Base-by-base conservation (phyloP, 2,113 vertebrate genomes). In the Zeus faber region DNA sequence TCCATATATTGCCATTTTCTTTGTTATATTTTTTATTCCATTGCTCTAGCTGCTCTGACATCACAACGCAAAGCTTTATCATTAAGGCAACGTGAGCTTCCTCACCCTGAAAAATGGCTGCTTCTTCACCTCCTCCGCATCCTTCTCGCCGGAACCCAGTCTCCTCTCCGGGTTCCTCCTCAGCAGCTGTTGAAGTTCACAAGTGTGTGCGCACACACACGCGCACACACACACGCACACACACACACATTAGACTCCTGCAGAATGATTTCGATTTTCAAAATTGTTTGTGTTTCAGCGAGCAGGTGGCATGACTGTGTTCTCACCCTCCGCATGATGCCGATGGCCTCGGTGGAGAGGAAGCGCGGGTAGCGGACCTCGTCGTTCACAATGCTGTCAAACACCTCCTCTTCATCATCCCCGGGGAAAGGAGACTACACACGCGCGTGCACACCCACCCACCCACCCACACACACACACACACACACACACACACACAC, bases 301-400 rank as follows among this genome's bases (percentile, higher is more conserved):
- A 14, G 35, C 6, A 20, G 18, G 9, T 43, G 18, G 10, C 21
- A 21, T 35, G 41, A 10, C 10, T n/a, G 13, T 8, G 3, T 23
- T 43, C 89, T 90, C 87, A 98, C 97, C 89, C 95, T 88, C 88
- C 95, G 95, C 94, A 99, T 94, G 82, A 98, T 93, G 56, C 92
- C 96, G 70, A 97, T 97, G 27, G 97, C 93, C 82, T 98, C 96
- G 58, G 94, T 93, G 54, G 97, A 98, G 67, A 99, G 90, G 71
- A 98, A 98, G 44, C 95, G 89, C 67, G 97, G 97, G 70, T 98
- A 99, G 72, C 94, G 92, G 64, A 99, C 96, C 91, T 98, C 97
- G 84, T 99, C 97, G 58, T 99, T 99, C 64, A 99, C 96, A 83
- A 98, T 99, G 89, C 95, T 99, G 91, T 99, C 96, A 82, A 99